A percentile compares a stretch with the other conserved stretches of the same genome.
These are phyloP conservation scores for Morpho deidamia DNA, from an alignment of 2,888 invertebrate genomes.

Conservation along the genomic window DNA sequence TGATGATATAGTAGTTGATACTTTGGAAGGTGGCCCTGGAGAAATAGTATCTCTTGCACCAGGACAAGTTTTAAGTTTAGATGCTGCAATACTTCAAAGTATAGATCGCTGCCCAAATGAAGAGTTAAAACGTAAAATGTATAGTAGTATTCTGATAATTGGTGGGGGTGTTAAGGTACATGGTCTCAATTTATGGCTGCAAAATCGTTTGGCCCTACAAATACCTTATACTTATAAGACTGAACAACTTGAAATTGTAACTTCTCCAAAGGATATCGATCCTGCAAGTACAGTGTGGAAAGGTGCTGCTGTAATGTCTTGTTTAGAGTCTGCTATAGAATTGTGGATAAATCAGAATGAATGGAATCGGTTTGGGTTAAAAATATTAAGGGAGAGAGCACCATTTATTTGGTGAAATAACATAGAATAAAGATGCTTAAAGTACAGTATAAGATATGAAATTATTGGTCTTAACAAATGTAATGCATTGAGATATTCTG, in stretches of 20 bases:
- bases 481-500: too few relatives aligned
- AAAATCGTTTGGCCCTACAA: conserved; percentile 90
- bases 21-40: conserved; percentile 73
- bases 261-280: conserved; percentile 94
- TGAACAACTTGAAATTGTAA: conserved; percentile 93
- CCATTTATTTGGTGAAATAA: conserved; percentile 89
- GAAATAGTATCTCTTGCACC: conserved; percentile 85
- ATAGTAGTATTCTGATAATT: conserved; percentile 92
- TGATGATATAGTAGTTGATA: conserved; percentile 86
- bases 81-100: conserved; percentile 94
- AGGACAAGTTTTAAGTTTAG: conserved; percentile 90
- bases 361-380: conserved; percentile 91
- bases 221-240: conserved; percentile 88
- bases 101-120: conserved; percentile 94
- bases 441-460: too few relatives aligned
- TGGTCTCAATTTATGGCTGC: conserved; percentile 90
- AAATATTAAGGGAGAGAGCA: conserved; percentile 92
- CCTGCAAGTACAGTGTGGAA: conserved; percentile 95
- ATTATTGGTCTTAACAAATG: too few relatives aligned
- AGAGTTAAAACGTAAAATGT: conserved; percentile 95
- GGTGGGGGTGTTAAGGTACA: conserved; percentile 95
- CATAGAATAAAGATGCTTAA: too few relatives aligned
- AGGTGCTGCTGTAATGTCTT: conserved; percentile 95
- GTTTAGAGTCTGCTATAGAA: conserved; percentile 94
- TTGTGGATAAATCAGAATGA: conserved; percentile 92